Percentiles rank a stretch among this genome's conserved stretches.
Evolutionary conservation across 2,797 vertebrate genomes (phyloP).

Genomic region (Myotis myotis): DNA sequence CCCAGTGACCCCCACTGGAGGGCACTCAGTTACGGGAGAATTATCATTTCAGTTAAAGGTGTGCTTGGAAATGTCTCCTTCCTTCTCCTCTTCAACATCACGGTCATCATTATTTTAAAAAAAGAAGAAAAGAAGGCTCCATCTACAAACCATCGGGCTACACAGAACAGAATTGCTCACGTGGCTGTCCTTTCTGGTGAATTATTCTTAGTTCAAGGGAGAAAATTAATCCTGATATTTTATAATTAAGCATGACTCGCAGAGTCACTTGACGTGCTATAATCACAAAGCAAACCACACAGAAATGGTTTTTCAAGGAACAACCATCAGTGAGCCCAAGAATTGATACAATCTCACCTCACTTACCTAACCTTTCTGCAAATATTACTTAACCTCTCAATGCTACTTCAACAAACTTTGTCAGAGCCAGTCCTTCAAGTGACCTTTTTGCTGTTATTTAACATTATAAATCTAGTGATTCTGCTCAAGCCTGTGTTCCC

Average conservation of each 20-base stretch:
- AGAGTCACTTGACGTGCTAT: not conserved
- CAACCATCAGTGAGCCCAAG: not conserved
- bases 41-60: conserved; percentile 36
- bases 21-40: not conserved
- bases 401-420: not conserved
- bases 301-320: conserved; percentile 7
- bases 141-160: not conserved
- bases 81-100: not conserved
- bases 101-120: not conserved
- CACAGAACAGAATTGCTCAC: not conserved
- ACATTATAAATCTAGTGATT: not conserved
- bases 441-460: not conserved
- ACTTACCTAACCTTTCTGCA: not conserved
- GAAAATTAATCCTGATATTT: not conserved
- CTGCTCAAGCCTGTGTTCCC: not conserved
- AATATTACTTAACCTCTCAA: not conserved
- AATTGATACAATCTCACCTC: not conserved
- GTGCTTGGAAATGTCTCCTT: not conserved
- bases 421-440: not conserved
- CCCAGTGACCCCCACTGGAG: not conserved
- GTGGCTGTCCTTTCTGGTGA: not conserved
- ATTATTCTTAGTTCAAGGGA: not conserved
- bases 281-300: not conserved
- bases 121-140: not conserved
- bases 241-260: not conserved